A percentile compares a stretch with the other conserved stretches of the same genome.
These are phyloP conservation scores for Rhinichthys klamathensis DNA, from an alignment of 2,113 vertebrate species.

Conservation along the genomic window DNA sequence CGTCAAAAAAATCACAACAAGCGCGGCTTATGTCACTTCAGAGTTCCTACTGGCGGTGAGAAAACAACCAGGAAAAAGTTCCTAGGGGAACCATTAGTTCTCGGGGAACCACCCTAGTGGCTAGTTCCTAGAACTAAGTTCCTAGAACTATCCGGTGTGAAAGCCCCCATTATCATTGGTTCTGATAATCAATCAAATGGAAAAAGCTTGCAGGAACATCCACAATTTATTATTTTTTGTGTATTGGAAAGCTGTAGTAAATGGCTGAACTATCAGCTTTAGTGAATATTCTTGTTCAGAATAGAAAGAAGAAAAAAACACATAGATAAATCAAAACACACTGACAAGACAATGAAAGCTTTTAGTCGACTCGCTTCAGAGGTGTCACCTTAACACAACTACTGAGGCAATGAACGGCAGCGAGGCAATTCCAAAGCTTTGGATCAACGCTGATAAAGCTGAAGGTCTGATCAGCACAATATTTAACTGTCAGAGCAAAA, in stretches of 20 bases:
- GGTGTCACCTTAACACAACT: neutral
- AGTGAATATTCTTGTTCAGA: slow-evolving; percentile 4
- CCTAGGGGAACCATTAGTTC: no score
- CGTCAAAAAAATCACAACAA: no score
- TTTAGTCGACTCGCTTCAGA: neutral
- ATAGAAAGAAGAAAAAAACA: neutral
- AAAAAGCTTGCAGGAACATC: no score
- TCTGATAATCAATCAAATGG: no score
- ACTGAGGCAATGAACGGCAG: neutral
- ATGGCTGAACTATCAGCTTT: neutral
- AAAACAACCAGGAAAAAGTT: no score
- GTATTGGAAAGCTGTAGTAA: neutral
- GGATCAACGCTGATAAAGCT: neutral
- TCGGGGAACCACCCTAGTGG: no score
- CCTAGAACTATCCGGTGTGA: no score
- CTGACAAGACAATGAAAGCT: slow-evolving; percentile 27
- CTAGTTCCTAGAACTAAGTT: no score
- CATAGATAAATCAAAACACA: neutral
- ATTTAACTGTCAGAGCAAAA: neutral
- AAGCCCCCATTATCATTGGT: no score
- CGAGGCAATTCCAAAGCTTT: neutral
- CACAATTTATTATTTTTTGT: no score
- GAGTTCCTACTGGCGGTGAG: no score
- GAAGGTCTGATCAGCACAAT: neutral
- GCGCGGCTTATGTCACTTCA: no score